Evolutionary conservation across 2,888 invertebrate species (phyloP), one percentile per base, ranked within the genome.

Genomic region (Nomada goodeniana): DNA sequence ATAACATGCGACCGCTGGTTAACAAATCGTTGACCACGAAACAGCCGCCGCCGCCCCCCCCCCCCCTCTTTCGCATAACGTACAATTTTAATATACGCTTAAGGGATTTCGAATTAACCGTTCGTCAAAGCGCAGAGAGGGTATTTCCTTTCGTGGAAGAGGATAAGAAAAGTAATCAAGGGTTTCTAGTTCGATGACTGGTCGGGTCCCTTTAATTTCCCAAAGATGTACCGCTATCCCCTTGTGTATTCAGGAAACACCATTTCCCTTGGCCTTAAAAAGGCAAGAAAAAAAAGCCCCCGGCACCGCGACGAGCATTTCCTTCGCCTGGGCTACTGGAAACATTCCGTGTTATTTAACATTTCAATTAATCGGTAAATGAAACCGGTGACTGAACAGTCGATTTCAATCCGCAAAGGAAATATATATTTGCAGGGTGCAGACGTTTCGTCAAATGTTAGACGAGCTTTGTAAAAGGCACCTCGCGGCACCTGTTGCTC

Each of bases 221-320:
- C 71, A 67, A 63, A 59, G 63, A 60, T 81, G 80, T 82, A 82
- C 86, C 86, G 86, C 85, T 87, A 87, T 73, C 86, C 73, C 71
- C 72, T 83, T 87, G 70, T 60, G 88, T 82, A 87, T 87, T 87
- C 87, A 87, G 81, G 80, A 82, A 80, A 83, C 82, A 80, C 82
- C 82, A 59, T 84, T 87, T 87, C 87, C 88, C 88, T 65, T 84
- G 79, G 73, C 79, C 82, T 85, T 77, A 44, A 83, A 76, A 52
- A 55, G 20, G 20, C 20, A 23, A 23, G 20, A 26, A 55, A 68
- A 55, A 55, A 47, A 23, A 47, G 47, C 47, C 36, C 36, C 36
- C 36, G 5, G 5, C 7, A 36, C 36, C 11, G 3, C 11, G 3
- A 47, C 15, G 3, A 52, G 59, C 20, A 36, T 15, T 36, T 52